phyloP scores from a whole-genome alignment of 1,140 invertebrate species.

The Ridgeia piscesae region DNA sequence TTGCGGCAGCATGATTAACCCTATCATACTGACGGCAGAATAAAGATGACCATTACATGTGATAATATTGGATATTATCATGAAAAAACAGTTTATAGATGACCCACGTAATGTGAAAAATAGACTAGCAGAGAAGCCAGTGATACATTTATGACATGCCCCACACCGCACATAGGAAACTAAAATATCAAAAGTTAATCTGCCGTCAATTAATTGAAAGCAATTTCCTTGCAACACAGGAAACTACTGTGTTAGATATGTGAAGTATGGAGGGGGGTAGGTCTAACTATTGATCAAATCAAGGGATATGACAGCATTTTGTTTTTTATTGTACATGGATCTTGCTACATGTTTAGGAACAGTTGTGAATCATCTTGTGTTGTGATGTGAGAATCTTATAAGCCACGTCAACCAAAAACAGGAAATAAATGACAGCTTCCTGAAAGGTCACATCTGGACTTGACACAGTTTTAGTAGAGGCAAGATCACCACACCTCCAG shows the following conservation, averaged over 20 bases:
- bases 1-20: neutral
- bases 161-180: neutral
- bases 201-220: neutral
- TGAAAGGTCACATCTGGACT: neutral
- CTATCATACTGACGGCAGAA: neutral
- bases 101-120: no score
- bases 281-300: neutral
- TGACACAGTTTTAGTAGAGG: neutral
- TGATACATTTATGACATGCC: neutral
- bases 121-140: no score
- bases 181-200: constrained; percentile 2
- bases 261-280: no score
- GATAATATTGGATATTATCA: neutral
- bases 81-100: no score
- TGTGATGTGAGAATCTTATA: neutral
- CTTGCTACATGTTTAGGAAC: neutral
- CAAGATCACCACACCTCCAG: neutral
- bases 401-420: neutral
- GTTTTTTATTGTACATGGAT: neutral
- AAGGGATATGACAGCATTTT: neutral
- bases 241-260: neutral
- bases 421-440: neutral
- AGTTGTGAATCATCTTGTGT: neutral
- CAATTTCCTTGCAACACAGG: neutral
- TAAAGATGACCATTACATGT: no score